These are phyloP conservation scores for Drosophila ironensis DNA, from an alignment of 1,140 invertebrate species.

Conservation along the genomic window DNA sequence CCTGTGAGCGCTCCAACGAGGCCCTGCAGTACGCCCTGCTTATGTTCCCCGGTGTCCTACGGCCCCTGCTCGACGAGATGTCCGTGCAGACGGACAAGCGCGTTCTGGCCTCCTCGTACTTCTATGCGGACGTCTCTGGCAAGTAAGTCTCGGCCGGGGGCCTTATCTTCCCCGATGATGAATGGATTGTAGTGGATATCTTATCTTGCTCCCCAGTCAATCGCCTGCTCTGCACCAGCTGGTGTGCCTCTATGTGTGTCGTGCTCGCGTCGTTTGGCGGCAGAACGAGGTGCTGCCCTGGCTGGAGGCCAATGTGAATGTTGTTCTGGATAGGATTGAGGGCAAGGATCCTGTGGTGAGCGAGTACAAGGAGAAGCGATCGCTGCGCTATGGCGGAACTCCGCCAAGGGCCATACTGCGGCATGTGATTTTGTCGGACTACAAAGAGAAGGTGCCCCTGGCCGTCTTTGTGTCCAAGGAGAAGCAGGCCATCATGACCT, in stretches of 20 bases:
- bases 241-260: conserved; percentile 88
- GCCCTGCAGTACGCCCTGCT: conserved; percentile 90
- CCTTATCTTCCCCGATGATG: not conserved
- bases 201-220: conserved; percentile 83
- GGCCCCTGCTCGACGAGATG: conserved; percentile 90
- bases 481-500: conserved; percentile 87
- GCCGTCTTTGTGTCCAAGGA: conserved; percentile 78
- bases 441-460: conserved; percentile 85
- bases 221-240: conserved; percentile 87
- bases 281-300: conserved; percentile 89
- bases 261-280: conserved; percentile 91
- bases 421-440: conserved; percentile 91
- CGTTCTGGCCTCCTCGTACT: conserved; percentile 84
- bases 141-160: conserved; percentile 60
- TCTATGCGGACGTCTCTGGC: conserved; percentile 75
- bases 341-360: conserved; percentile 85
- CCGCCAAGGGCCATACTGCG: conserved; percentile 89
- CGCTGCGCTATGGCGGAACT: conserved; percentile 69
- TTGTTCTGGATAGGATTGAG: conserved; percentile 86
- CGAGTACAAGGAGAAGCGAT: conserved; percentile 86
- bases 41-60: conserved; percentile 91
- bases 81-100: conserved; percentile 87
- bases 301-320: conserved; percentile 88
- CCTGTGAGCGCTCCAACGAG: conserved; percentile 84
- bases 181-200: conserved; percentile 3